These are phyloP conservation scores for Eupleurogrammus muticus DNA, from an alignment of 2,797 vertebrate species.

Conservation along the genomic window DNA sequence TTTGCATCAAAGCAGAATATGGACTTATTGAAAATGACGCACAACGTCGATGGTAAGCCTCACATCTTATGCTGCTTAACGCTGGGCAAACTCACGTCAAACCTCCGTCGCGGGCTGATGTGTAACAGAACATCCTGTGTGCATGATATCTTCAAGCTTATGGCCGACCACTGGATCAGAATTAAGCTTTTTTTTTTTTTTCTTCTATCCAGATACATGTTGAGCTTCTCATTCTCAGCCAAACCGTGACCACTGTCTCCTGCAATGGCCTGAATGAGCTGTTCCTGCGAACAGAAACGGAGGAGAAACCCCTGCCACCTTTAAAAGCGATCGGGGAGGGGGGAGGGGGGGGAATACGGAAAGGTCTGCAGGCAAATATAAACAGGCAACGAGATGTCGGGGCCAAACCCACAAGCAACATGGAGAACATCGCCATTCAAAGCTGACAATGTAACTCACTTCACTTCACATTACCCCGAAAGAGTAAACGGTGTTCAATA, in stretches of 20 bases:
- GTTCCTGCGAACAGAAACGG: slow-evolving; percentile 55
- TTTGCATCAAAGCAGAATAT: slow-evolving; percentile 26
- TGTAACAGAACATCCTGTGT: slow-evolving; percentile 57
- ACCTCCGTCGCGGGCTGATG: slow-evolving; percentile 56
- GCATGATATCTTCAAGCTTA: slow-evolving; percentile 53
- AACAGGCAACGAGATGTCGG: slow-evolving; percentile 50
- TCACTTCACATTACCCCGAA: slow-evolving; percentile 74
- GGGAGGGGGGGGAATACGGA: slow-evolving; percentile 58
- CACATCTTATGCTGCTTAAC: slow-evolving; percentile 59
- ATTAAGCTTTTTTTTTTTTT: slow-evolving; percentile 39
- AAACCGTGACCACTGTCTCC: slow-evolving; percentile 71
- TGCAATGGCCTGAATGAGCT: slow-evolving; percentile 61
- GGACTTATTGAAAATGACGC: slow-evolving; percentile 62
- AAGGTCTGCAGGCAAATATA: slow-evolving; percentile 46
- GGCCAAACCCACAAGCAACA: slow-evolving; percentile 79
- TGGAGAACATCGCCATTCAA: slow-evolving; percentile 65
- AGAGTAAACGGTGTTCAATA: slow-evolving; percentile 48
- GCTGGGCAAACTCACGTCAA: slow-evolving; percentile 49
- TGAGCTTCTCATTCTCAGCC: slow-evolving; percentile 45
- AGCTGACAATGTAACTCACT: slow-evolving; percentile 70
- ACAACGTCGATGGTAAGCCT: slow-evolving; percentile 53
- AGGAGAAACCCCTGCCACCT: slow-evolving; percentile 64
- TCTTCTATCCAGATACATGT: slow-evolving; percentile 48
- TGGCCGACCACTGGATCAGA: slow-evolving; percentile 57
- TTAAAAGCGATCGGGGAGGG: slow-evolving; percentile 42